phyloP scores from a whole-genome alignment of 2,113 vertebrate species.

The Syngnathus scovelli region DNA sequence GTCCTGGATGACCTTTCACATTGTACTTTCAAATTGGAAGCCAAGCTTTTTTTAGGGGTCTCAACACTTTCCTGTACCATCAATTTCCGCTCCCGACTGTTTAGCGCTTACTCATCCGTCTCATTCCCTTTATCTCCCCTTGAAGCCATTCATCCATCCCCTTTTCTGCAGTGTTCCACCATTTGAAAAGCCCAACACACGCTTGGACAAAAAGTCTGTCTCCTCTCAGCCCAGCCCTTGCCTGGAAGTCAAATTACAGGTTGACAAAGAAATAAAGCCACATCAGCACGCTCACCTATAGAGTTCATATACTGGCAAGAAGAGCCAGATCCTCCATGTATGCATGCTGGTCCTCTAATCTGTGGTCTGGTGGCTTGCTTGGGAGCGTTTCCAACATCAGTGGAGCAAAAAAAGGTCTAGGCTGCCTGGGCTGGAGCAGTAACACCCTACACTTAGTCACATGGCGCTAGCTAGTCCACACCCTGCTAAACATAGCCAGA shows the following conservation, averaged over 20 bases:
- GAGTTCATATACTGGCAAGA: slow-evolving; percentile 26
- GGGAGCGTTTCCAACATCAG: slow-evolving; percentile 51
- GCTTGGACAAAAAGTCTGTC: neutral
- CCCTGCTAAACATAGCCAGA: slow-evolving; percentile 69
- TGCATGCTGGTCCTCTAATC: slow-evolving; percentile 60
- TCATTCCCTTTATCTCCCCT: slow-evolving; percentile 9
- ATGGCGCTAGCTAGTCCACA: slow-evolving; percentile 64
- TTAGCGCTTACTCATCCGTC: slow-evolving; percentile 14
- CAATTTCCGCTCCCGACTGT: slow-evolving; percentile 15
- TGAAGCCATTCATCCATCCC: neutral
- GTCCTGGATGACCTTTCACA: slow-evolving; percentile 51
- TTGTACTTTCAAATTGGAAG: slow-evolving; percentile 14
- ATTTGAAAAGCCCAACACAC: neutral
- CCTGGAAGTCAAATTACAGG: slow-evolving; percentile 9
- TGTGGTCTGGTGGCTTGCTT: slow-evolving; percentile 60
- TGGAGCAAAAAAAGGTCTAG: slow-evolving; percentile 52
- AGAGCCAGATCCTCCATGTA: slow-evolving; percentile 35
- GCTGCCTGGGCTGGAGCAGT: slow-evolving; percentile 60
- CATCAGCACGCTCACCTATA: slow-evolving; percentile 24
- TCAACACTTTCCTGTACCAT: slow-evolving; percentile 2
- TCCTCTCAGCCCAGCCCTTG: neutral
- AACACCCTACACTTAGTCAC: slow-evolving; percentile 71
- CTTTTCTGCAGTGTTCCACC: neutral
- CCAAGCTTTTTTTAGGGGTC: neutral
- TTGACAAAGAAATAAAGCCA: slow-evolving; percentile 29